Evolutionary conservation across 30 jellyfish, hydroid and myxozoan species (phyloP).

Genomic region (Cassiopea xamachana): DNA sequence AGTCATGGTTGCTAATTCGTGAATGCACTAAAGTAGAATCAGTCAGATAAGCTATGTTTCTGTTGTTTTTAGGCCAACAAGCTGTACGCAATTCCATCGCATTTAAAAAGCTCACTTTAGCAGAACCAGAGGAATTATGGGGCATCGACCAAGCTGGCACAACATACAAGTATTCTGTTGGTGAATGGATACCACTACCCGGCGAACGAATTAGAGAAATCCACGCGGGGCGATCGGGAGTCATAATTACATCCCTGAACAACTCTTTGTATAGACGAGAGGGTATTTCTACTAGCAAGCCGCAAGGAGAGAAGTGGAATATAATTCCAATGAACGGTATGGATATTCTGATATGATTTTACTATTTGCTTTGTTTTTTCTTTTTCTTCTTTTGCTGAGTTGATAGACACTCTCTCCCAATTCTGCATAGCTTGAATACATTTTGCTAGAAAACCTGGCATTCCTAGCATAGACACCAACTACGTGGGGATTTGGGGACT

Average conservation of each 20-base stretch:
- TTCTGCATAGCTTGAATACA: too few species aligned
- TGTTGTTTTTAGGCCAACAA: slow-evolving; percentile 32
- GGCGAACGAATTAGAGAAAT: slow-evolving; percentile 34
- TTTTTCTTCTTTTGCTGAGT: not conserved
- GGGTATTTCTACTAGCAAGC: slow-evolving; percentile 29
- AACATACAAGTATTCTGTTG: slow-evolving; percentile 22
- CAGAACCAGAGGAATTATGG: slow-evolving; percentile 44
- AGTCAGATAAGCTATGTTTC: too few species aligned
- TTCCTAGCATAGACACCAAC: too few species aligned
- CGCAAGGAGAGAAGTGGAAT: slow-evolving; percentile 35
- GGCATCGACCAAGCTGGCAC: slow-evolving; percentile 35
- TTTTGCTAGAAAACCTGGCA: too few species aligned
- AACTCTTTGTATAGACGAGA: slow-evolving; percentile 28
- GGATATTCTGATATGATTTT: not conserved
- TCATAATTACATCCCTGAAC: slow-evolving; percentile 11
- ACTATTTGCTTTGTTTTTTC: not conserved
- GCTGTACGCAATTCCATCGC: slow-evolving; percentile 28
- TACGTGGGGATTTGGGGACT: too few species aligned
- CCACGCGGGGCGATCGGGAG: slow-evolving; percentile 48
- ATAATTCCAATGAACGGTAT: slow-evolving; percentile 9
- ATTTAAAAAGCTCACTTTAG: slow-evolving; percentile 14
- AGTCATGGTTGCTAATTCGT: too few species aligned
- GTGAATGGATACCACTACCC: slow-evolving; percentile 35
- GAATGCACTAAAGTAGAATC: too few species aligned
- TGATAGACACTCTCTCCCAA: too few species aligned